These are phyloP conservation scores for Pollenia angustigena DNA, from an alignment of 2,888 invertebrate species.

Conservation along the genomic window DNA sequence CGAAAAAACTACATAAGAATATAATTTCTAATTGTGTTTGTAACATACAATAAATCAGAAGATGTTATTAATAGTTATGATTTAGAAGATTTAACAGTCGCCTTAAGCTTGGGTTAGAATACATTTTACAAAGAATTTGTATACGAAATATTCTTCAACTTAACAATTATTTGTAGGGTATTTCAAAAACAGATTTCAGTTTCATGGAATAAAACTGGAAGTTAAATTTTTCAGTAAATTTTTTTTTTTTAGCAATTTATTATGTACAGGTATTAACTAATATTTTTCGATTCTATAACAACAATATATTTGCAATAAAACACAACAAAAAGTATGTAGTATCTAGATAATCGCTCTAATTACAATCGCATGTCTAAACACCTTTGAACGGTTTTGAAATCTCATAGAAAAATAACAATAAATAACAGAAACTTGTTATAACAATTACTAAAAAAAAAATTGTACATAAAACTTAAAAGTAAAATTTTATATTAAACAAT, in stretches of 20 bases:
- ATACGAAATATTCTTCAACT: too few species aligned
- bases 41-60: too few species aligned
- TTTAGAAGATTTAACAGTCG: too few species aligned
- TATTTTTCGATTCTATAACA: constrained; percentile 23
- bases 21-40: too few species aligned
- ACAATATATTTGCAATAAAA: neutral
- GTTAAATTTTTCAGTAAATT: neutral
- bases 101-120: too few species aligned
- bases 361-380: constrained; percentile 72
- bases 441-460: constrained; percentile 32
- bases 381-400: constrained; percentile 69
- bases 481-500: constrained; percentile 11
- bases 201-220: neutral
- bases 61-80: too few species aligned
- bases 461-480: constrained; percentile 40
- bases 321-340: constrained; percentile 17
- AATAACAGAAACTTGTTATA: constrained; percentile 47
- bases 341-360: constrained; percentile 73
- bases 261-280: constrained; percentile 27
- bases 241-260: neutral
- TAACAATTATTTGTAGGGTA: too few species aligned
- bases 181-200: neutral
- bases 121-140: too few species aligned
- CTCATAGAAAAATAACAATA: constrained; percentile 37
- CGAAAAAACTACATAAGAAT: too few species aligned